Evolutionary conservation across 2,888 invertebrate genomes (phyloP), one percentile per base, ranked within the genome.

Genomic region (Meghimatium bilineatum): DNA sequence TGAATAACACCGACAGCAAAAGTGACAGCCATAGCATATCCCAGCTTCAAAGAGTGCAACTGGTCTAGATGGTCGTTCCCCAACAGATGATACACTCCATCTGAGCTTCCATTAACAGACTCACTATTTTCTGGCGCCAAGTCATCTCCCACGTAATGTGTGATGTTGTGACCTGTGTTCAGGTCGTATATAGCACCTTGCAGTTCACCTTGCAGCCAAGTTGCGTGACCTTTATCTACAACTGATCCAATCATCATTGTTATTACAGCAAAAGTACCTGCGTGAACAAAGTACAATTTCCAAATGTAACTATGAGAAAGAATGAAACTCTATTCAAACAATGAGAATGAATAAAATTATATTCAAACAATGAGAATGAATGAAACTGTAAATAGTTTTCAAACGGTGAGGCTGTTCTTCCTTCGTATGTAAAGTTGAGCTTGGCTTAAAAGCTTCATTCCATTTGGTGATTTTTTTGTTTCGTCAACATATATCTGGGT

Each of bases 211-310:
- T 85, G 82, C 34, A 84, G 80, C 84, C 85, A 87, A n/a, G 86
- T 81, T 29, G 86, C 85, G 67, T 87, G 83, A 79, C 87, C 86
- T 80, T 89, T 88, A 44, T 89, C 89, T 17, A 96, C 96, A 29
- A 96, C 96, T 94, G 96, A 96, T 36, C 97, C 97, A 1, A 97
- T 96, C 97, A 98, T 97, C 86, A 98, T 95, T 92, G 97, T 97
- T 67, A 97, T 95, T 0, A 98, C 96, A 0, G 98, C 97, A 93
- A 95, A 95, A 14, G 94, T 94, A 44, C 95, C 94, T 94, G 87
- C 1, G 66, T 23, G 34, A 1, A 52, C 26, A 23, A 44, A 44
- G 44, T 44, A 44, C 44, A 44, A 44, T n/a, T n/a, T n/a, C n/a
- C n/a, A n/a, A n/a, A n/a, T n/a, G n/a, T n/a, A n/a, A n/a, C n/a